phyloP scores from a whole-genome alignment of 1,140 invertebrate species.

The Papilio machaon region DNA sequence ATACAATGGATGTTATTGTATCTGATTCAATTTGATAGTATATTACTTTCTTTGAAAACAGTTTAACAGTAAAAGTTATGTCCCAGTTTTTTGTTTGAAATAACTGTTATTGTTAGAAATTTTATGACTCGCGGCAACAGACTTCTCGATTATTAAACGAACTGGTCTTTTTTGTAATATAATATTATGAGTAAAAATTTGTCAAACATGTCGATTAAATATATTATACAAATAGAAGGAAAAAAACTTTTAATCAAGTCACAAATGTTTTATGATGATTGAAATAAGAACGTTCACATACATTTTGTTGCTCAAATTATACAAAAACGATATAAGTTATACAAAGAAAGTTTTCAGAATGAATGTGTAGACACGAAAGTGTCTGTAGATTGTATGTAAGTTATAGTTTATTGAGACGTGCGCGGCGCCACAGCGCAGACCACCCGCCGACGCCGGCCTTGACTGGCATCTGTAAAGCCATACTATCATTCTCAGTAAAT shows the following conservation, averaged over 20 bases:
- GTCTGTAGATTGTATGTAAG: not conserved
- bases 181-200: not conserved
- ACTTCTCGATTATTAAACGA: constrained; percentile 17
- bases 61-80: constrained; percentile 17
- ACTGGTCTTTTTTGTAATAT: not conserved
- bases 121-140: constrained; percentile 3
- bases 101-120: constrained; percentile 22
- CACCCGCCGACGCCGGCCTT: not conserved
- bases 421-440: not conserved
- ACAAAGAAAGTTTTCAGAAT: not conserved
- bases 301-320: not conserved
- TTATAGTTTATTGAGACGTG: not conserved
- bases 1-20: not conserved
- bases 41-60: not conserved
- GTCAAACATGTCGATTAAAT: too few relatives aligned
- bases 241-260: too few relatives aligned
- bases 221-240: too few relatives aligned
- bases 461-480: not conserved
- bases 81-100: constrained; percentile 7
- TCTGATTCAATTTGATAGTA: constrained; percentile 1
- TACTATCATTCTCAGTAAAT: not conserved
- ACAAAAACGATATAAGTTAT: not conserved
- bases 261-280: not conserved
- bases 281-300: not conserved
- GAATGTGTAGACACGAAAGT: not conserved